Percentiles rank a stretch among this genome's conserved stretches.
phyloP scores from a whole-genome alignment of 2,113 vertebrate genomes.

The Stercorarius parasiticus region DNA sequence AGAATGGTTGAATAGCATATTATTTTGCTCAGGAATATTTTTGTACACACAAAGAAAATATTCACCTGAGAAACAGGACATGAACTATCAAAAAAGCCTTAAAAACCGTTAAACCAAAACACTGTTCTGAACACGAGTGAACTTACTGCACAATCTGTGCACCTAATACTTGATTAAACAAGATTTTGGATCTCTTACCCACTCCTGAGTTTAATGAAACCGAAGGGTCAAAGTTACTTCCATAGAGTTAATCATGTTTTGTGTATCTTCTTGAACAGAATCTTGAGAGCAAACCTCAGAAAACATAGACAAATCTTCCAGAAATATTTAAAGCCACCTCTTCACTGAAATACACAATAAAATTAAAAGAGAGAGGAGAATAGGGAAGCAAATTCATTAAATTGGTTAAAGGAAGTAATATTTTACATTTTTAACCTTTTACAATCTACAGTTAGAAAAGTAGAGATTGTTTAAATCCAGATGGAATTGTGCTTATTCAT shows the following conservation, averaged over 20 bases:
- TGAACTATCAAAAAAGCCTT: not conserved
- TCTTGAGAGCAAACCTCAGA: not conserved
- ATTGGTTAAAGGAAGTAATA: not conserved
- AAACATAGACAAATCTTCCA: not conserved
- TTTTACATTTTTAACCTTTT: not conserved
- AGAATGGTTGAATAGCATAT: not conserved
- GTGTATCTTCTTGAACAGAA: not conserved
- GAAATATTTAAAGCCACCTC: not conserved
- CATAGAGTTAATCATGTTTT: not conserved
- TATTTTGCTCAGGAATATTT: not conserved
- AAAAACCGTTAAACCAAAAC: not conserved
- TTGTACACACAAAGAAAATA: not conserved
- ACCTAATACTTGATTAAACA: not conserved
- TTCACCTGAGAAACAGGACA: not conserved
- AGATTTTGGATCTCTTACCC: not conserved
- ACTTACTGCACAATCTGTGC: not conserved
- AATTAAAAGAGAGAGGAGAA: not conserved
- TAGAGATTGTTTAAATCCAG: not conserved
- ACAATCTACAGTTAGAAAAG: not conserved
- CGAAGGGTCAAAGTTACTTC: not conserved
- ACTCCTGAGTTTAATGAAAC: not conserved
- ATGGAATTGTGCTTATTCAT: not conserved
- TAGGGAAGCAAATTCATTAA: not conserved
- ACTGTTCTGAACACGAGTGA: not conserved
- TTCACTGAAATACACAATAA: not conserved